These are phyloP conservation scores for Uromys caudimaculatus DNA, from an alignment of 2,797 vertebrate species.

Conservation along the genomic window DNA sequence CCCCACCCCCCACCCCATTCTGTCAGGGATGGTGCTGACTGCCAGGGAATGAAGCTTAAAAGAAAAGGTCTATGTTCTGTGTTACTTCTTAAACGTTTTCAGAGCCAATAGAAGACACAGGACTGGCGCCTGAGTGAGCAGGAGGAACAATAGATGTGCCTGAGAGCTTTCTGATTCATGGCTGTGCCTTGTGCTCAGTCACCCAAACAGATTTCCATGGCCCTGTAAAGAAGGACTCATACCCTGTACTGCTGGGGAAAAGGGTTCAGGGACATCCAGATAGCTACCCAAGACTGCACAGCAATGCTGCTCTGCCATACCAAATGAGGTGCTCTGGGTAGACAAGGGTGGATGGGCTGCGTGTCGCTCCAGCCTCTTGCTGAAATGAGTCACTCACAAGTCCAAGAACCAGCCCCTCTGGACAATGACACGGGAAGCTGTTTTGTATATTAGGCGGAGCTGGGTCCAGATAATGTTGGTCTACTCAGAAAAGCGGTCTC, in stretches of 20 bases:
- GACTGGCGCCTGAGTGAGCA: not conserved
- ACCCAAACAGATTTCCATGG: not conserved
- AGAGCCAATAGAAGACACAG: not conserved
- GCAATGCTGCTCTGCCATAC: not conserved
- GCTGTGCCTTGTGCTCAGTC: not conserved
- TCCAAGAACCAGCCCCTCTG: constrained; percentile 27
- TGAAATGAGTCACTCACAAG: constrained; percentile 40
- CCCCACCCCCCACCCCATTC: not conserved
- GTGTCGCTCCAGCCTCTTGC: not conserved
- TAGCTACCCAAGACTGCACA: not conserved
- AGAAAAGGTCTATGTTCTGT: not conserved
- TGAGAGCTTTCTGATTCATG: not conserved
- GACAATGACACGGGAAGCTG: not conserved
- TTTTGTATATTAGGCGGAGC: constrained; percentile 45
- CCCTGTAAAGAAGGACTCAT: not conserved
- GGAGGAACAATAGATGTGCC: accelerated
- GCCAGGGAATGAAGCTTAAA: not conserved
- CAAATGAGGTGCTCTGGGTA: constrained; percentile 17
- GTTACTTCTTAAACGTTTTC: not conserved
- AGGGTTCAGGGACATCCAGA: constrained; percentile 26
- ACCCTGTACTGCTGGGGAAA: not conserved
- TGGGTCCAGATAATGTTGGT: not conserved
- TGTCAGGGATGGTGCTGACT: not conserved
- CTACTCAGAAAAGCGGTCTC: not conserved
- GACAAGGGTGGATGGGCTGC: not conserved